Percentiles rank a stretch among this genome's conserved stretches.
Evolutionary conservation across 2,888 invertebrate genomes (phyloP).

Genomic region (Iselma pallidipennis): DNA sequence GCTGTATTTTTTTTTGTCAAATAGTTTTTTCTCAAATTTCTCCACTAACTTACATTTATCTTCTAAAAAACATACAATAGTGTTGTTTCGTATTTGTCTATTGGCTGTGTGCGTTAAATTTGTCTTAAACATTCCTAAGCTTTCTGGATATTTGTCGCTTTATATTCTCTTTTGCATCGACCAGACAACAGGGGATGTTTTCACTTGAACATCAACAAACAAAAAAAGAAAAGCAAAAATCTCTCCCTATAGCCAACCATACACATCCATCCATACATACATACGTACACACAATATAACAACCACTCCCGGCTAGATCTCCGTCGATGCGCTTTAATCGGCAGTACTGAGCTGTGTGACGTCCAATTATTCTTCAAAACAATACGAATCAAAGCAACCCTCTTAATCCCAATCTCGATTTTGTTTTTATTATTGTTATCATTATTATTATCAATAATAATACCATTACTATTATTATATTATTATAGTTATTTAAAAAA

Average conservation of each 20-base stretch:
- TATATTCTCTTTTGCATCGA: slow-evolving; percentile 17
- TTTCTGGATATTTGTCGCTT: slow-evolving; percentile 21
- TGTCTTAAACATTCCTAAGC: slow-evolving; percentile 35
- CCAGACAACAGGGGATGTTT: background rate
- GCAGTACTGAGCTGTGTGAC: slow-evolving; percentile 51
- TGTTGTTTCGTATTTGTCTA: slow-evolving; percentile 50
- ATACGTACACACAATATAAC: background rate
- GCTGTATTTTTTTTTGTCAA: slow-evolving; percentile 27
- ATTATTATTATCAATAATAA: background rate
- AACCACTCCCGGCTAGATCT: background rate
- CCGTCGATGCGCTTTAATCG: slow-evolving; percentile 30
- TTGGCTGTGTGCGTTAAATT: slow-evolving; percentile 51
- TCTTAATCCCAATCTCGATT: slow-evolving; percentile 6
- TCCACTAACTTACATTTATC: slow-evolving; percentile 34
- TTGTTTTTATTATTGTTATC: no score
- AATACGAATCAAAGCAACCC: slow-evolving; percentile 33
- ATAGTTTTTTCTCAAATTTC: background rate
- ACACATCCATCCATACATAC: background rate
- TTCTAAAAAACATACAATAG: slow-evolving; percentile 31
- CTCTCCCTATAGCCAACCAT: background rate
- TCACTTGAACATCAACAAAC: no score
- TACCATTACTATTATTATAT: background rate
- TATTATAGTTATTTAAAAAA: slow-evolving; percentile 23
- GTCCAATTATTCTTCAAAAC: slow-evolving; percentile 36
- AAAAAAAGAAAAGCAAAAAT: background rate